Base-by-base conservation (phyloP, 2,797 vertebrate genomes). In the Pelochelys cantorii region DNA sequence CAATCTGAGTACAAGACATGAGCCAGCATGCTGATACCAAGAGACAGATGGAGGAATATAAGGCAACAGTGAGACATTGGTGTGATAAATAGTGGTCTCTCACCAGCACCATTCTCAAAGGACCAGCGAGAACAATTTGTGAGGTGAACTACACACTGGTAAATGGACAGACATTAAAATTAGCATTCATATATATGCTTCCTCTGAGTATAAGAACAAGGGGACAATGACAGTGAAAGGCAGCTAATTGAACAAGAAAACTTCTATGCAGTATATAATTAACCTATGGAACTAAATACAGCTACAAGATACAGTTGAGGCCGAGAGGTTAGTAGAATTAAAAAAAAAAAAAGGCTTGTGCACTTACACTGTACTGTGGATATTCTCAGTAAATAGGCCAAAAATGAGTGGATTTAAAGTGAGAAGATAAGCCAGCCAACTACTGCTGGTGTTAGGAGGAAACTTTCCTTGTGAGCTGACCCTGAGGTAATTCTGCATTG, bases 401-500 rank as follows among this genome's bases (percentile, higher is more conserved):
- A 52, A 29, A 14, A 29, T 17, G 42, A 77, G n/a, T 55, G 42
- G 82, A 7, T 48, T 13, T 27, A 17, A 48, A 20, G 81, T 7
- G 10, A 25, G 78, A 34, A 29, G 0, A 0, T 5, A 29, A 48
- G 25, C 68, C 37, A 34, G 17, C 7, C 22, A 60, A 52, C 29
- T 25, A 48, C 4, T 55, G 77, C 29, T 81, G 29, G 12, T 52
- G 37, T 62, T 79, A 81, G 25, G 77, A 62, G 52, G 77, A 83
- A 82, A 55, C 57, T 55, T 65, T 29, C 9, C 10, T 2, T n/a
- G 14, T 34, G 23, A 57, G 5, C 20, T 31, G 29, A 5, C 31
- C 13, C 0, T 53, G 29, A 20, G 0, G 0, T 17, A 60, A 42
- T 31, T 18, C 55, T 78, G 15, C 52, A 56, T 55, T 23, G 48